Conservation (phyloP, 2,888 invertebrate genomes). For the Limnephilus rhombicus region DNA sequence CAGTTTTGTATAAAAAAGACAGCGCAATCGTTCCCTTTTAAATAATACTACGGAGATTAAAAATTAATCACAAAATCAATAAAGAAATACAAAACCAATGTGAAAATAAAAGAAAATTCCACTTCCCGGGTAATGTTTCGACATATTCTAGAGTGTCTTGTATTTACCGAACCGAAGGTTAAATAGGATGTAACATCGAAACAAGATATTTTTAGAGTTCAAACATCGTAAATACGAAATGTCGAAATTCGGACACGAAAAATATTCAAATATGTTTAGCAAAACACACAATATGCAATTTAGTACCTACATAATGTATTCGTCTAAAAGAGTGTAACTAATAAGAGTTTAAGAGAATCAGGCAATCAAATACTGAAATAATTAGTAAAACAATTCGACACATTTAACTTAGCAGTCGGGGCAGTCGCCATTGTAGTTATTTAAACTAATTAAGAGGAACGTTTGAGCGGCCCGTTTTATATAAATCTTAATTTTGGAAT, state of each 20-base stretch:
- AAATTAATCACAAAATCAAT: no score
- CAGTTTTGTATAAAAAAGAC: no score
- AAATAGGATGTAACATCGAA: not conserved
- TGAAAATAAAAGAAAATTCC: no score
- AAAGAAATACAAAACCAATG: no score
- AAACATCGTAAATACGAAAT: not conserved
- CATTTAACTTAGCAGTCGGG: no score
- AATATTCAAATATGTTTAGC: not conserved
- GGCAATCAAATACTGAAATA: not conserved
- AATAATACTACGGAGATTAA: no score
- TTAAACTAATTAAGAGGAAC: no score
- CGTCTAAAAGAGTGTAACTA: not conserved
- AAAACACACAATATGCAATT: not conserved
- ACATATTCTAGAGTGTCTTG: not conserved
- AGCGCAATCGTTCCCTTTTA: no score
- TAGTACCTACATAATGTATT: not conserved
- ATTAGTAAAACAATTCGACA: no score
- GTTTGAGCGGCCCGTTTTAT: no score
- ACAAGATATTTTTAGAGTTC: constrained; percentile 1
- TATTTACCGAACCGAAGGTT: not conserved
- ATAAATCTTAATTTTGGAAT: no score
- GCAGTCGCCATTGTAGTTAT: no score
- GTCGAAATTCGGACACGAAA: not conserved
- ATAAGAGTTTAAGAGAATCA: not conserved
- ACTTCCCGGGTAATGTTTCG: not conserved